Base-by-base conservation (phyloP, 1,140 invertebrate genomes). In the Coenobita brevimanus region DNA sequence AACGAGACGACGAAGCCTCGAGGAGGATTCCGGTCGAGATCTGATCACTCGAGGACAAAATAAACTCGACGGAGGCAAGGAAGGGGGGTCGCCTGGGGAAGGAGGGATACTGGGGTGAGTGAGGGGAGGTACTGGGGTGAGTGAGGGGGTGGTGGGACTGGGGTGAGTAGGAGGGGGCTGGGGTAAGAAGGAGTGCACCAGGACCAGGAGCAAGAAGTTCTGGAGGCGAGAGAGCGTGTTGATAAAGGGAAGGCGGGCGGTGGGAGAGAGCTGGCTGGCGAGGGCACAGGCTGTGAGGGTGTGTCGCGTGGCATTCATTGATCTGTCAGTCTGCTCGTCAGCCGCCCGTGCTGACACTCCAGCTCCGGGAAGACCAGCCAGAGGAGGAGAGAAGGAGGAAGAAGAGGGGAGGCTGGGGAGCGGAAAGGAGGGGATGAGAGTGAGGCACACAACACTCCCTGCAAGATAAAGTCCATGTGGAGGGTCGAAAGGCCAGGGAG, bases 311-410 rank as follows among this genome's bases (percentile, higher is more conserved):
- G 87, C 87, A 90, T 90, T 90, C 89, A 90, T 90, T 90, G 89
- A 90, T 90, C 89, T 90, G 89, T 90, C 89, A 90, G 89, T 78
- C 87, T 89, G 54, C 87, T 89, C 89, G 87, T 90, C 89, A 90
- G 82, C 86, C 78, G 86, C 78, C 78, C 86, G 86, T 88, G 79
- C 84, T 88, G 86, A 81, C 86, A 88, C 86, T 87, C 84, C 73
- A 85, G 83, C 36, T 75, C 33, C 71, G 62, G 84, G 75, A 80
- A 46, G 76, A 75, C 57, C 73, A 84, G 54, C 60, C 41, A 50
- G 43, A 71, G 71, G 82, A 80, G 43, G 71, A 84, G 33, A 69
- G 71, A 46, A 84, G 71, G 71, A 84, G 41, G 69, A 84, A 69
- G 82, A 85, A 57, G 73, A 73, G 46, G 64, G 30, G 81, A 41